A percentile compares a stretch with the other conserved stretches of the same genome.
phyloP scores from a whole-genome alignment of 2,888 invertebrate species.

The Acronicta aceris region DNA sequence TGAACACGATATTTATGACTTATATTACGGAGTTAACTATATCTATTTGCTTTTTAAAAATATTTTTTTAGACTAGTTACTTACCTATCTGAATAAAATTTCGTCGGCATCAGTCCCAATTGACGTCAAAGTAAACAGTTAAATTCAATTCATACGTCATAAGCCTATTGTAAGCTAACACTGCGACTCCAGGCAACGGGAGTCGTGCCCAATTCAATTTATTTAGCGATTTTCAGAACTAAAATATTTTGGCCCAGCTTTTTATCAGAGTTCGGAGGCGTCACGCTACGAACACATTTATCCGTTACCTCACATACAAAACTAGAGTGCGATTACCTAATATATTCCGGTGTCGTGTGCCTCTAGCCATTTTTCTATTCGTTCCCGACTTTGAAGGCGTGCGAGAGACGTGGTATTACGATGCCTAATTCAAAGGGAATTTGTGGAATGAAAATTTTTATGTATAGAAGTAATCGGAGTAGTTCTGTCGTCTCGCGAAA shows the following conservation, averaged over 20 bases:
- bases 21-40: no score
- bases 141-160: conserved; percentile 54
- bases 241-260: conserved; percentile 77
- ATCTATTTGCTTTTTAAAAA: neutral
- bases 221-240: conserved; percentile 80
- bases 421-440: conserved; percentile 70
- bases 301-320: conserved; percentile 79
- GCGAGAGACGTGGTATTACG: conserved; percentile 68
- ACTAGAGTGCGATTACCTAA: conserved; percentile 82
- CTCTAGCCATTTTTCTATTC: conserved; percentile 82
- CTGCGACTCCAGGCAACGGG: conserved; percentile 55
- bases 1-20: no score
- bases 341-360: conserved; percentile 84
- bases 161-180: conserved; percentile 69
- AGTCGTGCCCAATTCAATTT: conserved; percentile 77
- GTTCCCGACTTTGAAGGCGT: conserved; percentile 67
- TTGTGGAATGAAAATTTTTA: conserved; percentile 61
- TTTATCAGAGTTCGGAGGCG: conserved; percentile 80
- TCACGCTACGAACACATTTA: conserved; percentile 82
- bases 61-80: neutral
- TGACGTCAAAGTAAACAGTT: conserved; percentile 24
- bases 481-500: conserved; percentile 36
- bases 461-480: conserved; percentile 52
- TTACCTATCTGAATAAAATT: conserved; percentile 17
- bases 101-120: conserved; percentile 29